Percentiles rank a stretch among this genome's conserved stretches.
phyloP scores from a whole-genome alignment of 2,113 vertebrate species.

The Tonatia bakeri region DNA sequence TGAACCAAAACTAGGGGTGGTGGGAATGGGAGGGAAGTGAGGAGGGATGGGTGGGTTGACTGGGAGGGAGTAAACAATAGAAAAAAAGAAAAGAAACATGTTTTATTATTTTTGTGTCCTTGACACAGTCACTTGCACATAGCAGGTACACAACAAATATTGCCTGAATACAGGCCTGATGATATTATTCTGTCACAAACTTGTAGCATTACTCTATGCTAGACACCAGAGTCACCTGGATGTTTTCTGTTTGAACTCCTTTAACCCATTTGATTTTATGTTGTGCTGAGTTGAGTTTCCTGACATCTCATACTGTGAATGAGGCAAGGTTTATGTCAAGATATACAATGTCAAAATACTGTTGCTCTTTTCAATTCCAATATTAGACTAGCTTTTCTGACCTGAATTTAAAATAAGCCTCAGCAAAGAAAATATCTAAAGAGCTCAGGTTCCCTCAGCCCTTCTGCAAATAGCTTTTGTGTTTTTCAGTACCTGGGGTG shows the following conservation, averaged over 20 bases:
- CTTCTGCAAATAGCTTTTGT: conserved; percentile 65
- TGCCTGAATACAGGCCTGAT: background rate
- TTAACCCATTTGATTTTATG: conserved; percentile 28
- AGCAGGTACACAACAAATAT: background rate
- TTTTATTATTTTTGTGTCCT: background rate
- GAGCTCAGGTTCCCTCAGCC: conserved; percentile 30
- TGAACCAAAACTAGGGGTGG: too few species aligned
- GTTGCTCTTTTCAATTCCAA: conserved; percentile 68
- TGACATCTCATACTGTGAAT: conserved; percentile 18
- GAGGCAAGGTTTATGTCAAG: conserved; percentile 23
- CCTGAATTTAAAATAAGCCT: conserved; percentile 61
- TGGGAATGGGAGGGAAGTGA: too few species aligned
- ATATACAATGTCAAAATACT: conserved; percentile 43
- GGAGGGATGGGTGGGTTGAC: too few species aligned
- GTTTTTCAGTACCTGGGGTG: conserved; percentile 54
- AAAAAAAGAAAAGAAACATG: background rate
- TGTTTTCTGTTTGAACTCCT: background rate
- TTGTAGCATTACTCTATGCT: background rate
- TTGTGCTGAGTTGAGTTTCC: conserved; percentile 18
- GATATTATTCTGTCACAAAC: background rate
- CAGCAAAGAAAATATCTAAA: background rate
- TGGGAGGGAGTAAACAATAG: too few species aligned
- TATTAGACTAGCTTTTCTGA: conserved; percentile 55
- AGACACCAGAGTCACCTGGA: background rate
- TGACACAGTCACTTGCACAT: background rate